phyloP scores from a whole-genome alignment of 2,888 invertebrate species.

The Drosophila greeni region DNA sequence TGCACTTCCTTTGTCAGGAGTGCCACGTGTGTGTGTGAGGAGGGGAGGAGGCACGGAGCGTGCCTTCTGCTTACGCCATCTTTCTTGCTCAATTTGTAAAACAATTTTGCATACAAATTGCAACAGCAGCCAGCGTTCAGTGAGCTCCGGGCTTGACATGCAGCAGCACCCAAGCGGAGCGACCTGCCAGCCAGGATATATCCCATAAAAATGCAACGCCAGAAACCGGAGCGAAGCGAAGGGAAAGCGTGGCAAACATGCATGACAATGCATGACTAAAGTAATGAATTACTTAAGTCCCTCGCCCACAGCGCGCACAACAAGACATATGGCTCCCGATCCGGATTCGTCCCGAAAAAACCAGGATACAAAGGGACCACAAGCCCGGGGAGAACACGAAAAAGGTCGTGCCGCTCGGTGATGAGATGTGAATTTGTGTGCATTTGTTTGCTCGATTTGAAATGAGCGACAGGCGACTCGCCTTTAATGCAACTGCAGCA shows the following conservation, averaged over 20 bases:
- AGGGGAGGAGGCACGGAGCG: not conserved
- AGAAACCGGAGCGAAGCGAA: constrained; percentile 36
- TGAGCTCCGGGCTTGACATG: constrained; percentile 46
- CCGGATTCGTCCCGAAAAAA: constrained; percentile 5
- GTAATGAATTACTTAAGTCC: constrained; percentile 71
- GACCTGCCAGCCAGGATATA: constrained; percentile 33
- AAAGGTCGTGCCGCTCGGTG: constrained; percentile 61
- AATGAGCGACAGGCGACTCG: constrained; percentile 63
- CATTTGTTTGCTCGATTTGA: constrained; percentile 60
- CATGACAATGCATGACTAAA: constrained; percentile 73
- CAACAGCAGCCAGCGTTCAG: constrained; percentile 60
- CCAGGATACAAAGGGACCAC: not conserved
- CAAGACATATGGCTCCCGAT: constrained; percentile 54
- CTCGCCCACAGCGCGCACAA: constrained; percentile 42
- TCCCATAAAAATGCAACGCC: constrained; percentile 65
- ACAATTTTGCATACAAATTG: constrained; percentile 74
- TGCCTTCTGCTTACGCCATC: constrained; percentile 67
- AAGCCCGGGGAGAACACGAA: constrained; percentile 45
- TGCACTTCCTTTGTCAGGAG: constrained; percentile 36
- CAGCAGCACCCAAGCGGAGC: constrained; percentile 31
- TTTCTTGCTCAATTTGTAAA: constrained; percentile 74
- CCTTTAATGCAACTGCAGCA: constrained; percentile 48
- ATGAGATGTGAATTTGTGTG: constrained; percentile 56
- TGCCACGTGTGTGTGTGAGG: constrained; percentile 21
- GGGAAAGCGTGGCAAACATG: constrained; percentile 65